A percentile compares a stretch with the other conserved stretches of the same genome.
These are phyloP conservation scores for Phocides pigmalion DNA, from an alignment of 1,140 invertebrate species.

Conservation along the genomic window DNA sequence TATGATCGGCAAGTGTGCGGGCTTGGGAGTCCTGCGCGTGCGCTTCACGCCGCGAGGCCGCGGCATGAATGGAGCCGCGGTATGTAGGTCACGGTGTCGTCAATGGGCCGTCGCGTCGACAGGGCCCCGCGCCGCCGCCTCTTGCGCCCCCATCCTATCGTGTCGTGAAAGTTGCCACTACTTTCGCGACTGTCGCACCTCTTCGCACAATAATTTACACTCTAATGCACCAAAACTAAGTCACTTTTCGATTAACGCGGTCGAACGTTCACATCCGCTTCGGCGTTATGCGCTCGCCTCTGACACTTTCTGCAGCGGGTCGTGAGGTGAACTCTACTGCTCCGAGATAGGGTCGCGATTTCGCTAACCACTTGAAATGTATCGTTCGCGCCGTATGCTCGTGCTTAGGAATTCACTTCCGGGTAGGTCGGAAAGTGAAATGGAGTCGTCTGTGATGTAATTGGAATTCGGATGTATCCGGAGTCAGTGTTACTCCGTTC, in stretches of 20 bases:
- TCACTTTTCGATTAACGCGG: conserved; percentile 61
- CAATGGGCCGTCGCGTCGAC: conserved; percentile 75
- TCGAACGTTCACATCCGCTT: conserved; percentile 79
- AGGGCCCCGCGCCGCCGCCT: conserved; percentile 70
- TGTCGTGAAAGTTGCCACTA: conserved; percentile 79
- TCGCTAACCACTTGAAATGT: conserved; percentile 41
- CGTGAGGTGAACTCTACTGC: conserved; percentile 43
- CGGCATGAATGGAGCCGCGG: conserved; percentile 78
- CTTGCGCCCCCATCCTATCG: conserved; percentile 73
- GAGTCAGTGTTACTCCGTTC: conserved; percentile 78
- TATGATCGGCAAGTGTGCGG: conserved; percentile 49
- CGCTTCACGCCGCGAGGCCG: conserved; percentile 57
- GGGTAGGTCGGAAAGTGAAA: conserved; percentile 83
- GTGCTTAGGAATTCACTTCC: conserved; percentile 82
- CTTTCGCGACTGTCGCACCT: conserved; percentile 71
- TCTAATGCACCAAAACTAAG: conserved; percentile 67
- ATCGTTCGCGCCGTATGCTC: conserved; percentile 77
- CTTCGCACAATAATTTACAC: conserved; percentile 61
- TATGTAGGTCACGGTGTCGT: conserved; percentile 81
- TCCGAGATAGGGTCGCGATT: conserved; percentile 48
- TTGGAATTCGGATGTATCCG: conserved; percentile 83
- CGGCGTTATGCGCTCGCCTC: conserved; percentile 68
- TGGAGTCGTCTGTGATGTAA: conserved; percentile 82
- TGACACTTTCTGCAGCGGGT: conserved; percentile 53
- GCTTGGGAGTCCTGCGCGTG: conserved; percentile 62